These are phyloP conservation scores for Pangasius krempfi DNA, from an alignment of 2,797 vertebrate genomes.

Conservation along the genomic window DNA sequence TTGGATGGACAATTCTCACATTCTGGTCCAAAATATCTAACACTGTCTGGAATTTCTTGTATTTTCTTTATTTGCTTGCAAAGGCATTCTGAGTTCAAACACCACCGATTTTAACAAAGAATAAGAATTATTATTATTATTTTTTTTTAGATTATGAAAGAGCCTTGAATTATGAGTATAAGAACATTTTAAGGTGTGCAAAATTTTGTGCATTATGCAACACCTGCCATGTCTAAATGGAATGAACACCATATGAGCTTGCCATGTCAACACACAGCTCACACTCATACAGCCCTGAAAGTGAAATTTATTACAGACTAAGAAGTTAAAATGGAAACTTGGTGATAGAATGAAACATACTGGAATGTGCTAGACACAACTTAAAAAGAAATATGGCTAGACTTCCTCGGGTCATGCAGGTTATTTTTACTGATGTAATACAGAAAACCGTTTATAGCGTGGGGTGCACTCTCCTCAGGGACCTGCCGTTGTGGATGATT, in stretches of 20 bases:
- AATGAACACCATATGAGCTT: not conserved
- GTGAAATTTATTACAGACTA: not conserved
- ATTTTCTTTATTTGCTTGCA: not conserved
- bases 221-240: too few relatives aligned
- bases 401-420: not conserved
- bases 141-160: not conserved
- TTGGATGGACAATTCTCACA: not conserved
- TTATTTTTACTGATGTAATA: not conserved
- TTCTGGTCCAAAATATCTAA: not conserved
- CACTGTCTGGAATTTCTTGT: not conserved
- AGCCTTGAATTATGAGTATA: not conserved
- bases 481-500: not conserved
- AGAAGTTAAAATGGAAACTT: not conserved
- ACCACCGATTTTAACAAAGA: not conserved
- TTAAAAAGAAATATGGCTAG: not conserved
- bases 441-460: not conserved
- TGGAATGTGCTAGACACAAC: not conserved
- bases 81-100: not conserved
- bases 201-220: not conserved
- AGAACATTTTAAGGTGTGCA: not conserved
- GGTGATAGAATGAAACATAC: not conserved
- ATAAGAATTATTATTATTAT: too few relatives aligned
- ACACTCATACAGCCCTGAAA: not conserved
- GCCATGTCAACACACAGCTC: not conserved
- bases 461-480: not conserved